Evolutionary conservation across 2,888 invertebrate genomes (phyloP), one percentile per base, ranked within the genome.

Genomic region (Caenorhabditis zanzibari): DNA sequence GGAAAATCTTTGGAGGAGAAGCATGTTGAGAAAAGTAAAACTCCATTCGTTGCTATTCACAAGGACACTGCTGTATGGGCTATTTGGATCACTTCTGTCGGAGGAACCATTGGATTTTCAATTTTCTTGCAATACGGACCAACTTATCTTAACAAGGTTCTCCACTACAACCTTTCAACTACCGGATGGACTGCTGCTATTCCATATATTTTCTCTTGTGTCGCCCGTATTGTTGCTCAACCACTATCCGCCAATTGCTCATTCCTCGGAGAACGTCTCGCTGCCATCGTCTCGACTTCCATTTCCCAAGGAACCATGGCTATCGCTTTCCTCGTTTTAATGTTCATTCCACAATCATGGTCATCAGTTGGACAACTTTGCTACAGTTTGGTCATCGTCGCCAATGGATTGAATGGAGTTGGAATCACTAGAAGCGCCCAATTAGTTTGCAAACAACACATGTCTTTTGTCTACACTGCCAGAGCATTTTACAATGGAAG

Each of bases 131-230:
- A 82, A 52, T 85, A 85, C 52, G 85, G 85, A 6, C 85, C 85
- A 44, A 85, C 85, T 9, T 85, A 85, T 38, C 73, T 85, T 26
- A 85, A 85, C 54, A 82, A 85, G 41, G 82, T 85, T 26, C 82
- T 85, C 24, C 85, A 85, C 44, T 85, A 82, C 63, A 81, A 76
- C 54, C 73, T 85, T 2, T 75, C 82, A 12, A 85, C 85, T 10
- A 85, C 85, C 38, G 85, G 85, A 38, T 85, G 85, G 85, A 66
- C 82, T n/a, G 82, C 85, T 16, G 85, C 85, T 7, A 73, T 85
- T 47, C 85, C 85, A 14, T 85, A 85, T 68, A 82, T 85, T 24
- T 85, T 85, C 85, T 81, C 80, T 12, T 82, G 80, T 22, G 49
- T 85, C 26, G 85, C 82, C 12, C 32, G 85, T 24, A 82, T 85